Evolutionary conservation across 2,797 vertebrate species (phyloP), one percentile per base, ranked within the genome.

Genomic region (Cuniculus paca): DNA sequence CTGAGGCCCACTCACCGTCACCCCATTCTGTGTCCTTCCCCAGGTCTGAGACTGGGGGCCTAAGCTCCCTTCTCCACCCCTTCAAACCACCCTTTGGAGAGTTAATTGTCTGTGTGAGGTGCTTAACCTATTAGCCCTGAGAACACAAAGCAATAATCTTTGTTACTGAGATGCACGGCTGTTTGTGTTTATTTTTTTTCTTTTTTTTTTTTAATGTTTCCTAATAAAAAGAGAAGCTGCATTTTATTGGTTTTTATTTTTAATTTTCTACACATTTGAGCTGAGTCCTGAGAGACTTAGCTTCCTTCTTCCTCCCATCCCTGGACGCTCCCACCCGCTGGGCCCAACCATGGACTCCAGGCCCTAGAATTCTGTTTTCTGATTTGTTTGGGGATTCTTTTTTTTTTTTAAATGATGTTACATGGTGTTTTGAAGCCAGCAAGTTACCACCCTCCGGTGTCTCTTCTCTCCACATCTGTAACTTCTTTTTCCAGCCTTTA

Each of bases 111-210:
- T 95, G 96, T 97, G 98, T 96, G 98, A 98, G 98, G 98, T 98
- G 97, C 98, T 98, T 98, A 98, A 98, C 97, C 97, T 96, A 97
- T 98, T 95, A 98, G 98, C 98, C 98, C 98, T 98, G 98, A 98
- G 98, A 99, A 98, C 98, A 98, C 98, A 99, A 99, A 99, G 98
- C 99, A 99, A 99, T 99, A 99, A 99, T 99, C 98, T 99, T 99
- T 98, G 98, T 99, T 99, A 99, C 98, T 98, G 98, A 99, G 98
- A 98, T 98, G 98, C 97, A 98, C 98, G 98, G 98, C 98, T 99
- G 98, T 99, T 98, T 96, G 98, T 98, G 93, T 22, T 74, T 36
- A n/a, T n/a, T n/a, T n/a, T n/a, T n/a, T n/a, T 39, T 28, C 45
- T 56, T 56, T 39, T 79, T 19, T 42, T 28, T 28, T 97, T 97